Base-by-base conservation (phyloP, 2,888 invertebrate genomes). In the Drosophila basisetae region DNA sequence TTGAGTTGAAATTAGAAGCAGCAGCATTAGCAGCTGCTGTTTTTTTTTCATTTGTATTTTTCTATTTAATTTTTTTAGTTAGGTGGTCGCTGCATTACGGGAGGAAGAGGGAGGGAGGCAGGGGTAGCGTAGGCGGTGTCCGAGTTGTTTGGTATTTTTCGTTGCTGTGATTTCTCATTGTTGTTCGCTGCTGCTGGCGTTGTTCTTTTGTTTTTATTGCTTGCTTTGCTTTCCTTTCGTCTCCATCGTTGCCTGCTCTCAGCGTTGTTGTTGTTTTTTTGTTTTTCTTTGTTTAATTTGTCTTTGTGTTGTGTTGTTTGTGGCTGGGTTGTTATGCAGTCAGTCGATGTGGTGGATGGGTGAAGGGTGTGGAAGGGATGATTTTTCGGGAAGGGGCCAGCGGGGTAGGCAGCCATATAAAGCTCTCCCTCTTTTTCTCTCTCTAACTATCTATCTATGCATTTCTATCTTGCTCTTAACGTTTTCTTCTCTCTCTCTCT, bases 231-330 rank as follows among this genome's bases (percentile, higher is more conserved):
- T 59, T 54, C 70, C 49, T 59, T 43, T 30, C 59, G 56, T 39
- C 47, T 47, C 47, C 47, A 47, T 59, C 47, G 54, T 55, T 47
- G 47, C 47, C 47, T 68, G 70, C 60, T 61, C 62, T 52, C 84
- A 60, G 65, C 59, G 2, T 47, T 47, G 2, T 52, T 64, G 74
- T 70, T 73, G 74, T 47, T 47, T 47, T 47, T 47, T 83, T 85
- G 85, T 79, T 80, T 88, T 83, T 85, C 84, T 83, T 85, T 88
- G 86, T 85, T 85, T 85, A 83, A 85, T 85, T 81, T 83, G 89
- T 81, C 86, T 88, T 85, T 88, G 80, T 47, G 22, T 47, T 47
- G 13, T 47, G 47, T 47, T 47, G 25, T 47, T 88, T 82, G 56
- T 74, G 71, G 79, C 73, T 80, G 10, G 28, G 83, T 76, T 73